Conservation (phyloP, 2,113 vertebrate genomes). For the Paramisgurnus dabryanus region DNA sequence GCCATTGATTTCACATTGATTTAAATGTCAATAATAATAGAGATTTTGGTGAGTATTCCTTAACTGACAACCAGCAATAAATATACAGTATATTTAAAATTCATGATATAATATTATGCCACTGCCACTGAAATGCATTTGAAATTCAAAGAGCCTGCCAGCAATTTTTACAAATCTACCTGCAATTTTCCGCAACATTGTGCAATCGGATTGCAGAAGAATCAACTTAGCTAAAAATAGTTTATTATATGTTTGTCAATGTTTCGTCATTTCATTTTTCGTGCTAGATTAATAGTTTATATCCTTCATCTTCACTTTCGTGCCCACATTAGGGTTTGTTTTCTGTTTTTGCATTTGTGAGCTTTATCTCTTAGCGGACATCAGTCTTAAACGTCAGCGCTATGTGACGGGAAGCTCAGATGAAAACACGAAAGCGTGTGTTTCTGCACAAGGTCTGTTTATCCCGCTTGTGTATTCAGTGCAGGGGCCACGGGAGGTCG, state of each 20-base stretch:
- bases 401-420: not conserved
- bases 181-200: not conserved
- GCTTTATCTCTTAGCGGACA: not conserved
- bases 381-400: not conserved
- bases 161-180: not conserved
- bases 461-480: not conserved
- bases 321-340: not conserved
- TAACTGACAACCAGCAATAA: not conserved
- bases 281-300: not conserved
- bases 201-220: not conserved
- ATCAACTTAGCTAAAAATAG: not conserved
- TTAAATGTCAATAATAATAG: too few species aligned
- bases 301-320: not conserved
- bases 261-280: not conserved
- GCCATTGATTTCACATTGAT: too few species aligned
- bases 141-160: not conserved
- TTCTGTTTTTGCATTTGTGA: too few species aligned
- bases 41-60: not conserved
- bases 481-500: not conserved
- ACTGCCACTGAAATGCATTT: not conserved
- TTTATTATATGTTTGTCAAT: too few species aligned
- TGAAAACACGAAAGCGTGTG: not conserved
- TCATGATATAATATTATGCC: not conserved
- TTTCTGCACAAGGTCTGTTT: not conserved
- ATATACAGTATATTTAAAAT: not conserved